Conservation (phyloP, 2,888 invertebrate species). For the Caenorhabditis zanzibari region DNA sequence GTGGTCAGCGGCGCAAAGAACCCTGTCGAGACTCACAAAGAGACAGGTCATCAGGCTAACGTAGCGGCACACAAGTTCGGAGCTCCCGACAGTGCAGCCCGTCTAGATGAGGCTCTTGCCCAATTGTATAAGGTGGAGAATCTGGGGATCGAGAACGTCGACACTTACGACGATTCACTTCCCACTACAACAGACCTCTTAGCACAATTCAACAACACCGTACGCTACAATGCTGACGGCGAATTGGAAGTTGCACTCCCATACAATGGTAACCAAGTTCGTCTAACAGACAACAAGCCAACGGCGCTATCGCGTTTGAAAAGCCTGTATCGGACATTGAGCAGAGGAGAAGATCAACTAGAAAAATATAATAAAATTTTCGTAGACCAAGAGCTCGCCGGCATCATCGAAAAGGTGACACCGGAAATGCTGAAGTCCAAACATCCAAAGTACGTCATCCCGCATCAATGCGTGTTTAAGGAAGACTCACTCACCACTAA, state of each 20-base stretch:
- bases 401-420: conserved; percentile 39
- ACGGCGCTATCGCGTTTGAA: not conserved
- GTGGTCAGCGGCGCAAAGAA: too few relatives aligned
- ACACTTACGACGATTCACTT: not conserved
- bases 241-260: conserved; percentile 10
- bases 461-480: conserved; percentile 64
- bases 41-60: too few relatives aligned
- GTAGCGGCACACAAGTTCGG: too few relatives aligned
- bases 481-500: conserved; percentile 54
- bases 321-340: not conserved
- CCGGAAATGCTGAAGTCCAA: not conserved
- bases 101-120: too few relatives aligned
- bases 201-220: not conserved
- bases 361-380: conserved; percentile 18
- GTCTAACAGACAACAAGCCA: not conserved
- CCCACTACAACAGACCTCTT: not conserved
- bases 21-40: too few relatives aligned
- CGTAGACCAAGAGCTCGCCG: conserved; percentile 26
- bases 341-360: not conserved
- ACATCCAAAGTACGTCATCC: conserved; percentile 38
- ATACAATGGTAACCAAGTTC: conserved; percentile 4
- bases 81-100: too few relatives aligned
- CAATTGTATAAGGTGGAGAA: not conserved
- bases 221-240: not conserved
- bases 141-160: not conserved